These are phyloP conservation scores for Xanthorhoe designata DNA, from an alignment of 2,888 invertebrate species.

Conservation along the genomic window DNA sequence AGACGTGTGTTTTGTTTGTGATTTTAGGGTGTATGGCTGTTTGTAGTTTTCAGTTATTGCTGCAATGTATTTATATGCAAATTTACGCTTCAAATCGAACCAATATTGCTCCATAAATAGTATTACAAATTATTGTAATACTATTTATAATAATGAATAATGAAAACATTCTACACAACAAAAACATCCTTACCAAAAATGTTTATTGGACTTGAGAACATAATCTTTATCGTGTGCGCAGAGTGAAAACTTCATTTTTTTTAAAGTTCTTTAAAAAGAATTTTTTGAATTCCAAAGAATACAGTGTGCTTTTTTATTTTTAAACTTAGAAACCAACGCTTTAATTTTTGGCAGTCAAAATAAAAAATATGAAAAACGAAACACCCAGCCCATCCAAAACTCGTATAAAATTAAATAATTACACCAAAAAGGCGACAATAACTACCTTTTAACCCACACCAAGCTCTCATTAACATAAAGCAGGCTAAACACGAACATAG, in stretches of 20 bases:
- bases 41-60: background rate
- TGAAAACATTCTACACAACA: no score
- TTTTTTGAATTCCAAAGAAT: no score
- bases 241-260: no score
- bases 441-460: constrained; percentile 51
- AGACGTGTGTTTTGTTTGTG: constrained; percentile 59
- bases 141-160: no score
- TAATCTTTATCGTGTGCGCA: no score
- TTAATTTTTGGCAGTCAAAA: background rate
- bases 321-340: background rate
- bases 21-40: constrained; percentile 19
- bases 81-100: background rate
- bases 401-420: constrained; percentile 37
- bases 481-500: constrained; percentile 55
- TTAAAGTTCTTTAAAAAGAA: no score
- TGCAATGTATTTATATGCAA: background rate
- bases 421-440: constrained; percentile 44
- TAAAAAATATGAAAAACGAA: background rate
- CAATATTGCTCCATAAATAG: background rate
- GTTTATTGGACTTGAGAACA: no score
- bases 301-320: no score
- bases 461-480: constrained; percentile 59
- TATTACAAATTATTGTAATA: background rate
- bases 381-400: constrained; percentile 14
- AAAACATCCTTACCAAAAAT: no score